These are phyloP conservation scores for Patella pellucida DNA, from an alignment of 2,888 invertebrate species.

Conservation along the genomic window DNA sequence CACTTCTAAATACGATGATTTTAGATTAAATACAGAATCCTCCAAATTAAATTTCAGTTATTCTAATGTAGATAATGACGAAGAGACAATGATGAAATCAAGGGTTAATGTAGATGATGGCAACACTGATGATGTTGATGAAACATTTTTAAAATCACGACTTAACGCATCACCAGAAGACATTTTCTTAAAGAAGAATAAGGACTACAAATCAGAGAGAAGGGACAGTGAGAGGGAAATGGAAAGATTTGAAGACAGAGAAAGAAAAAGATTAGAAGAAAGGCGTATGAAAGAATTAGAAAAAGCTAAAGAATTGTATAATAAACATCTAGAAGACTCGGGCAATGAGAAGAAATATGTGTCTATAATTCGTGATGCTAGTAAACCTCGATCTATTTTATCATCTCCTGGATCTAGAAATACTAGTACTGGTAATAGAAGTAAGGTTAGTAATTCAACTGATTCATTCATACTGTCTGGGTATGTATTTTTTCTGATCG, in stretches of 20 bases:
- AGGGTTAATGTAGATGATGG: too few relatives aligned
- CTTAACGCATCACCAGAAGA: slow-evolving; percentile 1
- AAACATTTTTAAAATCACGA: not conserved
- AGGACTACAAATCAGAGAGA: slow-evolving; percentile 18
- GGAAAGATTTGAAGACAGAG: not conserved
- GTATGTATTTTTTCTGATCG: too few relatives aligned
- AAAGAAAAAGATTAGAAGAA: not conserved
- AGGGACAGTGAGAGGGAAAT: not conserved
- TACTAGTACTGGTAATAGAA: slow-evolving; percentile 13
- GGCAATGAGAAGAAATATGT: slow-evolving; percentile 3
- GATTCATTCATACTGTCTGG: too few relatives aligned
- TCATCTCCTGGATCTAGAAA: not conserved
- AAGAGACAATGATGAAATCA: slow-evolving; percentile 40
- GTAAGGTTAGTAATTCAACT: slow-evolving; percentile 14
- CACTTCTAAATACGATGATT: slow-evolving; percentile 16
- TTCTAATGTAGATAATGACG: slow-evolving; percentile 47
- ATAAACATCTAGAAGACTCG: not conserved
- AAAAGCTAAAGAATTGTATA: not conserved
- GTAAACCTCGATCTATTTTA: slow-evolving; percentile 5
- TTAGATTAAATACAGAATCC: slow-evolving; percentile 32
- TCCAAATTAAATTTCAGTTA: slow-evolving; percentile 49
- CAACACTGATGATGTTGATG: not conserved
- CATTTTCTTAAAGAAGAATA: not conserved
- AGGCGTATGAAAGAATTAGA: not conserved
- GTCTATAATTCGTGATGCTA: slow-evolving; percentile 6